phyloP scores from a whole-genome alignment of 2,888 invertebrate genomes.

The Eristalis tenax region DNA sequence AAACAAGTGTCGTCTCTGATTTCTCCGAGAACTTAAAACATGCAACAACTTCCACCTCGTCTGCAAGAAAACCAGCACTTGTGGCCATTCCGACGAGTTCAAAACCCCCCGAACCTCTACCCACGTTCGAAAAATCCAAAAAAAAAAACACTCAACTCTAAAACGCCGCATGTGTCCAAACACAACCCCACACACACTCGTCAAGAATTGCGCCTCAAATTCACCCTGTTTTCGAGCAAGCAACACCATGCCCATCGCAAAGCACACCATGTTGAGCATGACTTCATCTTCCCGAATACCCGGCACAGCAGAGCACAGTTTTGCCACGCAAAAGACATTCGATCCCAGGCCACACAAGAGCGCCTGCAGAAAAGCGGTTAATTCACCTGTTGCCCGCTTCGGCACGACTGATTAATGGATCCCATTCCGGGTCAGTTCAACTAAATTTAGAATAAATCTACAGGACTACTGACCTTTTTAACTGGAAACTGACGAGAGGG shows the following conservation, averaged over 20 bases:
- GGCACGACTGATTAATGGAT: neutral
- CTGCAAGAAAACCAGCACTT: neutral
- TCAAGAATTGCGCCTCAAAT: neutral
- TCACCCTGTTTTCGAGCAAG: neutral
- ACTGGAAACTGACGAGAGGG: neutral
- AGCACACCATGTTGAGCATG: neutral
- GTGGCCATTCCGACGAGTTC: no score
- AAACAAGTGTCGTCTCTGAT: no score
- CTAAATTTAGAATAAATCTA: neutral
- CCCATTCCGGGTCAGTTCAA: neutral
- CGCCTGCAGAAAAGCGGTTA: neutral
- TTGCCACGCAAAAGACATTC: neutral
- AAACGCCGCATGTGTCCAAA: neutral
- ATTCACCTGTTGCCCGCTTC: neutral
- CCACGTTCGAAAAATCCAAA: no score
- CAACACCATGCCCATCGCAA: neutral
- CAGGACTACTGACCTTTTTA: constrained; percentile 44
- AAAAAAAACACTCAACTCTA: neutral
- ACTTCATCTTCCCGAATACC: neutral
- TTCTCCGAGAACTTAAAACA: no score
- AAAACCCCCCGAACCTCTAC: neutral
- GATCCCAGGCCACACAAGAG: neutral
- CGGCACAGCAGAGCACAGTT: neutral
- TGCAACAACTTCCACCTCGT: no score
- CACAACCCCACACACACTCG: neutral